Evolutionary conservation across 2,113 vertebrate species (phyloP), one percentile per base, ranked within the genome.

Genomic region (Rhinichthys klamathensis): DNA sequence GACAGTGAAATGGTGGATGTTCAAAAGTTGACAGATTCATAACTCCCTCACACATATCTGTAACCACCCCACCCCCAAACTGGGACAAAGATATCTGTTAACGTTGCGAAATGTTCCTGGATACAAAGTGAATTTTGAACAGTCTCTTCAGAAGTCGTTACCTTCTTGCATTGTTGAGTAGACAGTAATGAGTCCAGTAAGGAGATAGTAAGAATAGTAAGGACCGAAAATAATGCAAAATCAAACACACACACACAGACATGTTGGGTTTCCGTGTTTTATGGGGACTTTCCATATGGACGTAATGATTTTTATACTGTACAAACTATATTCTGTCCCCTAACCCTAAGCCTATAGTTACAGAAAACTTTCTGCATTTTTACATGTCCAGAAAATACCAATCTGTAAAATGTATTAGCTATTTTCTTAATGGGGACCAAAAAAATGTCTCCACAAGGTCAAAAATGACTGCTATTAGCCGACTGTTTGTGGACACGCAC

Each of bases 11-110:
- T 70, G 82, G 84, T 41, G 90, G 93, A 90, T 91, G 92, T 90
- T 91, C 65, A 87, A 85, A 91, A 91, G 92, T 89, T 92, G 91
- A 90, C 89, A 90, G 79, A 63, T 67, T 87, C 84, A 84, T 67
- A 86, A 67, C 51, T 73, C 49, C 49, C 87, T 81, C 84, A 75
- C 58, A 83, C 67, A 30, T 32, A 74, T 12, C 77, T 73, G 80
- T 87, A 56, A 79, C 85, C 65, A 87, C 41, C 32, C 89, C 83
- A 75, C 69, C 65, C 87, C 35, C 30, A 67, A 65, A 80, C 78
- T 27, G 16, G 60, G 60, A 65, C 58, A 80, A 27, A 61, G 78
- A 79, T 12, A 80, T 80, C 46, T 80, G 77, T 63, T 16, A 27
- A 80, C 1, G 23, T 16, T 44, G 77, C 77, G 44, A 61, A 63